Percentiles rank a stretch among this genome's conserved stretches.
Evolutionary conservation across 2,888 invertebrate species (phyloP).

Genomic region (Apodemia duryi): DNA sequence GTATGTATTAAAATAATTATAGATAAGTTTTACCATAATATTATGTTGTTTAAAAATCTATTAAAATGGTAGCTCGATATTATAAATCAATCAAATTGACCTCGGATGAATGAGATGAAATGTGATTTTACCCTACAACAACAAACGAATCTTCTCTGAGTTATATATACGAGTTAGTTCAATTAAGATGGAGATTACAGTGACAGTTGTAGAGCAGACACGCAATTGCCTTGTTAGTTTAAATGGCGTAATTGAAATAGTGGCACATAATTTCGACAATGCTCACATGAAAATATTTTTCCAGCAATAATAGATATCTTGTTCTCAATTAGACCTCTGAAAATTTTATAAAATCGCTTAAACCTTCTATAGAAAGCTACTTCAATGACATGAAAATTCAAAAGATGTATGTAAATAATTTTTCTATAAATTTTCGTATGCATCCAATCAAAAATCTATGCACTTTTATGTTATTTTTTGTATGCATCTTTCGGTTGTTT

Average conservation of each 20-base stretch:
- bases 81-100: not conserved
- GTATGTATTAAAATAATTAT: too few relatives aligned
- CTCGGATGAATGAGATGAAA: constrained; percentile 1
- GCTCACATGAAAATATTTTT: not conserved
- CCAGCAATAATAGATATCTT: too few relatives aligned
- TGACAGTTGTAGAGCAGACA: constrained; percentile 1
- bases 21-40: too few relatives aligned
- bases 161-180: constrained; percentile 2
- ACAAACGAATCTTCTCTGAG: not conserved
- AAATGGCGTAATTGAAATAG: not conserved
- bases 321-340: too few relatives aligned
- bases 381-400: too few relatives aligned
- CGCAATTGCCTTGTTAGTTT: constrained; percentile 6
- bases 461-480: too few relatives aligned
- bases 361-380: too few relatives aligned
- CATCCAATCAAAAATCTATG: too few relatives aligned
- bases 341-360: too few relatives aligned
- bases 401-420: too few relatives aligned
- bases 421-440: too few relatives aligned
- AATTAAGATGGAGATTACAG: constrained; percentile 10
- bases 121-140: not conserved
- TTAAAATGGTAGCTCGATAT: not conserved
- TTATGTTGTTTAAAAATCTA: not conserved
- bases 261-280: not conserved
- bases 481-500: too few relatives aligned